Evolutionary conservation across 2,888 invertebrate genomes (phyloP).

Genomic region (Cryptops parisi): DNA sequence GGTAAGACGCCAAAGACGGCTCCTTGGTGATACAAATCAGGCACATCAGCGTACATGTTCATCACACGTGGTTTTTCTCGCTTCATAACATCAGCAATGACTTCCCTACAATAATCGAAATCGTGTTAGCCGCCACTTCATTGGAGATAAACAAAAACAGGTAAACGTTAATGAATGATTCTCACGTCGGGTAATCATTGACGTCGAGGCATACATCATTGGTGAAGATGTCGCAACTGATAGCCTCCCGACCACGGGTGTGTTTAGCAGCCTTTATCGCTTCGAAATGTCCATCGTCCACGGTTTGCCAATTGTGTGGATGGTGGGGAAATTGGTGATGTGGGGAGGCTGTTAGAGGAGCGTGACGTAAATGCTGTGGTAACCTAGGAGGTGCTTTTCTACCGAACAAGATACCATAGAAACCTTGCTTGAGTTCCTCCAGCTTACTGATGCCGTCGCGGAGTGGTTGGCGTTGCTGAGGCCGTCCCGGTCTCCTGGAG

Average conservation of each 20-base stretch:
- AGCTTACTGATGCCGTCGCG: background rate
- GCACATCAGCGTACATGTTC: slow-evolving; percentile 50
- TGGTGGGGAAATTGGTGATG: background rate
- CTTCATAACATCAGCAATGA: slow-evolving; percentile 29
- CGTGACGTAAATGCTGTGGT: background rate
- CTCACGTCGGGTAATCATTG: slow-evolving; percentile 63
- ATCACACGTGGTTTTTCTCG: slow-evolving; percentile 48
- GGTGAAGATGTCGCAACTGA: slow-evolving; percentile 24
- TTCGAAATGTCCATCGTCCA: background rate
- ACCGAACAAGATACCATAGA: slow-evolving; percentile 11
- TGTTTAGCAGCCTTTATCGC: background rate
- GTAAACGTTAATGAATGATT: slow-evolving; percentile 19
- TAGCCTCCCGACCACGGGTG: background rate
- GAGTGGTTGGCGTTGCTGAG: background rate
- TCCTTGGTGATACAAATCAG: slow-evolving; percentile 41
- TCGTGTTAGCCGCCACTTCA: background rate
- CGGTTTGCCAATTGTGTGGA: background rate
- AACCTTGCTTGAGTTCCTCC: slow-evolving; percentile 3
- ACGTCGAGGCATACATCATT: slow-evolving; percentile 48
- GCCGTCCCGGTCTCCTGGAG: background rate
- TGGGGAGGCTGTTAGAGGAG: background rate
- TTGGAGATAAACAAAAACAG: slow-evolving; percentile 1
- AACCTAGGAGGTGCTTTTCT: slow-evolving; percentile 7
- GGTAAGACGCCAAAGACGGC: slow-evolving; percentile 43
- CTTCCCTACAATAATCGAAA: slow-evolving; percentile 35